phyloP scores from a whole-genome alignment of 2,113 vertebrate genomes.

The Centropus unirufus region DNA sequence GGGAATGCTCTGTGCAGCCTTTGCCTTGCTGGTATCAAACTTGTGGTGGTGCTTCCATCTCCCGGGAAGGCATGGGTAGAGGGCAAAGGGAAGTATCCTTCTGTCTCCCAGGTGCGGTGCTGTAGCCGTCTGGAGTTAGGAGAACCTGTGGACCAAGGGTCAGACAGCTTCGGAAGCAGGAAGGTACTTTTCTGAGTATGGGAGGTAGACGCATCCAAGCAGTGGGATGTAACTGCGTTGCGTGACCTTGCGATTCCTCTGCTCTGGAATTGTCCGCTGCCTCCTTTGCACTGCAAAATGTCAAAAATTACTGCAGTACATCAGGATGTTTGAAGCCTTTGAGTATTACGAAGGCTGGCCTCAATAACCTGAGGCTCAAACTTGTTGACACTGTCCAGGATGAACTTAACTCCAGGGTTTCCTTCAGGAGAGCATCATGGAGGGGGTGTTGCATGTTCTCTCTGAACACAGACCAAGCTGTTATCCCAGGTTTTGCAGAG shows the following conservation, averaged over 20 bases:
- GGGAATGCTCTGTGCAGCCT: not conserved
- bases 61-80: not conserved
- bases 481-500: not conserved
- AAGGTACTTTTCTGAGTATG: not conserved
- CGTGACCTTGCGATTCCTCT: not conserved
- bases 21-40: accelerated
- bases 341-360: not conserved
- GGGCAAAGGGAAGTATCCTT: not conserved
- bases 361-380: not conserved
- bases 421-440: not conserved
- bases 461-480: not conserved
- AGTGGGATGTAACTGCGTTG: not conserved
- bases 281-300: not conserved
- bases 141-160: not conserved
- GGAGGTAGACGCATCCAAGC: not conserved
- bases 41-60: not conserved
- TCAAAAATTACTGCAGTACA: not conserved
- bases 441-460: not conserved
- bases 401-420: not conserved
- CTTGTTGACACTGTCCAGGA: not conserved
- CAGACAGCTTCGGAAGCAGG: not conserved
- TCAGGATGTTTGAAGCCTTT: not conserved
- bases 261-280: not conserved
- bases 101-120: not conserved
- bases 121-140: not conserved